phyloP scores from a whole-genome alignment of 2,113 vertebrate species.

The Rana temporaria region DNA sequence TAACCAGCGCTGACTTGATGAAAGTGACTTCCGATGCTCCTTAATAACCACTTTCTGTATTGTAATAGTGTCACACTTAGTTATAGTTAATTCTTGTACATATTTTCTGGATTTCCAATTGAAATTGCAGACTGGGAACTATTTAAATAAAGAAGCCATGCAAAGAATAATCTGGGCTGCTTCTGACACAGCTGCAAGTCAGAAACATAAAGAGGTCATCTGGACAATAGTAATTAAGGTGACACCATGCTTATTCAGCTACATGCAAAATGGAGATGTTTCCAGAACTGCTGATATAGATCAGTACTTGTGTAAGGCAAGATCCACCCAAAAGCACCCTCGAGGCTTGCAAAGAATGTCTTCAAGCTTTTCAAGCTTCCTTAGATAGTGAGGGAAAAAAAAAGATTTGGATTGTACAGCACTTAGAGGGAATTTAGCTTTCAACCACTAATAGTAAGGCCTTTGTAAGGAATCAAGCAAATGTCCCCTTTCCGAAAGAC shows the following conservation, averaged over 20 bases:
- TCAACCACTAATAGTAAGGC: conserved; percentile 24
- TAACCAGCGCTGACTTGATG: not conserved
- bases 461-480: conserved; percentile 6
- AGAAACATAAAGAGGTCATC: conserved; percentile 56
- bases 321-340: conserved; percentile 3
- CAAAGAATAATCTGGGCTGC: conserved; percentile 40
- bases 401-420: conserved; percentile 40
- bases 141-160: conserved; percentile 34
- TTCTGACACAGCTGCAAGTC: conserved; percentile 56
- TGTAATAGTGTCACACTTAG: conserved; percentile 24
- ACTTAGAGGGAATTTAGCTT: conserved; percentile 22
- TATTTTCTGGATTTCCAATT: conserved; percentile 26
- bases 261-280: conserved; percentile 29
- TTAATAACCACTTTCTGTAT: not conserved
- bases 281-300: conserved; percentile 46
- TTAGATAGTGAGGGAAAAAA: conserved; percentile 45
- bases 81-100: conserved; percentile 34
- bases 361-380: conserved; percentile 43
- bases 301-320: not conserved
- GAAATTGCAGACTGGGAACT: conserved; percentile 38
- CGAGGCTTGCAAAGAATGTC: conserved; percentile 19
- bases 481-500: conserved; percentile 4
- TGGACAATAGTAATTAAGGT: conserved; percentile 53
- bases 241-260: conserved; percentile 57
- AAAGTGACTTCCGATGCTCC: not conserved